Evolutionary conservation across 2,888 invertebrate genomes (phyloP), one percentile per base, ranked within the genome.

Genomic region (Ferdinandea cuprea): DNA sequence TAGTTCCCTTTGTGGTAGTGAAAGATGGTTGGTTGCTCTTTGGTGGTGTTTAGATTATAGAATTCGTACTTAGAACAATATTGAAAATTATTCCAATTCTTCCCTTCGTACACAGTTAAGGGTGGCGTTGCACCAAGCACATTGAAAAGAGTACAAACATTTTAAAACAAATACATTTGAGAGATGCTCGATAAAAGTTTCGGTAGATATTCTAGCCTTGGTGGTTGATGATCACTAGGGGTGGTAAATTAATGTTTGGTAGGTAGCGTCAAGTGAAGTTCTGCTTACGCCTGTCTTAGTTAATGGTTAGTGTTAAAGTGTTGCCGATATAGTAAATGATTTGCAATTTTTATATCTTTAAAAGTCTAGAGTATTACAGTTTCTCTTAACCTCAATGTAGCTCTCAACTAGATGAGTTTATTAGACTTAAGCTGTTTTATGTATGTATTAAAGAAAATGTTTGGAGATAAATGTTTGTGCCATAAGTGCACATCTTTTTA

Each of bases 31-130:
- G 72, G 56, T 61, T 58, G 25, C 52, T 61, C 71, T 66, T 61
- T 40, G 69, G 76, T 72, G 71, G 71, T 77, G 72, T 73, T 83
- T 78, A 73, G 78, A 83, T 78, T 73, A 71, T 76, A 77, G 71
- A 81, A 73, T 68, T 83, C 42, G 56, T 65, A 73, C 78, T 83
- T 56, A 61, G 81, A 72, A 77, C 65, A 77, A 72, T 66, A 83
- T 83, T 66, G 77, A 66, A 66, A 77, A 77, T 77, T 68, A 76
- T 69, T 74, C 28, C 48, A 32, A 61, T 81, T 77, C 63, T 37
- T 66, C 77, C 83, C 73, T 78, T 68, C 30, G 56, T 17, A 21
- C 5, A 15, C 3, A 30, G 40, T 61, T 78, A 68, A 52, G 72
- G 78, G 78, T 78, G 77, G 76, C 40, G 35, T 37, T 50, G 32